Base-by-base conservation (phyloP, 2,113 vertebrate species). In the Gasterosteus aculeatus region DNA sequence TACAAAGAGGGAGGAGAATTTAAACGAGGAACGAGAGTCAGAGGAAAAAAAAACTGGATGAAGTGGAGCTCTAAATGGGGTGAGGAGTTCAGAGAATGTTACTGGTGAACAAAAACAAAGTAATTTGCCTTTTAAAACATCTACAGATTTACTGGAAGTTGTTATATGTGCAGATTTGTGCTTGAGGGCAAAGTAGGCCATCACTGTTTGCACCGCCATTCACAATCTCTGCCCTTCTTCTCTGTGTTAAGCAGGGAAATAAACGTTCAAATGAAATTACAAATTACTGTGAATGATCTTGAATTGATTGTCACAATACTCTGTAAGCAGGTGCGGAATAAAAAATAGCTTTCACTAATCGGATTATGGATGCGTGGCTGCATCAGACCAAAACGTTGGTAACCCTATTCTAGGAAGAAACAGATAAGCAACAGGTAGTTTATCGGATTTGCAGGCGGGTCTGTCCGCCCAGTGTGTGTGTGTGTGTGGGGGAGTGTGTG, bases 1-100 rank as follows among this genome's bases (percentile, higher is more conserved):
- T 81, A 82, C 84, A 74, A 61, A 77, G 83, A 76, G 72, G 58
- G 72, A 61, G 75, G 64, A 69, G 77, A 86, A 78, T 85, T 82
- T 69, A 72, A 88, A 90, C 88, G 69, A 84, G 69, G 60, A 80
- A 71, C 0, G 2, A 71, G 64, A 73, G 61, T 42, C 56, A 26
- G 51, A 67, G 47, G 15, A 2, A 53, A 46, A 33, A 58, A 51
- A n/a, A 65, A 53, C 14, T 18, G 11, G 56, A 74, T 78, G 10
- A 85, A 82, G 70, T 16, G 51, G 42, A 38, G 72, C 47, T 72
- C 1, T 73, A 67, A 85, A 77, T 72, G 70, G 44, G 75, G 51
- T 60, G 72, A 22, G 33, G 72, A 72, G 67, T 80, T 83, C 67
- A 81, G 61, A 58, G 80, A 49, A 47, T 64, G 56, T 77, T 29